A percentile compares a stretch with the other conserved stretches of the same genome.
Conservation (phyloP, 2,888 invertebrate genomes). For the Drosophila mulleri region DNA sequence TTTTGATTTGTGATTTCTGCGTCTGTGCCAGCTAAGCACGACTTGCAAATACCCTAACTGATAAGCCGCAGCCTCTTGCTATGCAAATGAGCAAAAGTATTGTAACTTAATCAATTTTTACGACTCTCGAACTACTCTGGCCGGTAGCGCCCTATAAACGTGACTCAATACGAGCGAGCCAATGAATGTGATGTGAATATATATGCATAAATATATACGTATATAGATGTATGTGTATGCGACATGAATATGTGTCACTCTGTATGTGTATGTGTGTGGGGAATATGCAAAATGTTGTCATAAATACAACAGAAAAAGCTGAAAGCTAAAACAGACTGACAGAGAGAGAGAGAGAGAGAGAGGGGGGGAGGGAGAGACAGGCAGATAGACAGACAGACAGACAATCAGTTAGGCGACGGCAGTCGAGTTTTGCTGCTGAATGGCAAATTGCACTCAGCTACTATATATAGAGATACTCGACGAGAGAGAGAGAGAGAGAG, state of each 20-base stretch:
- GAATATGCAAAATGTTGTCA: constrained; percentile 43
- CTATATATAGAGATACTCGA: background rate
- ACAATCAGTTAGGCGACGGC: constrained; percentile 23
- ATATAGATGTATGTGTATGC: too few species aligned
- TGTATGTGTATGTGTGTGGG: constrained; percentile 9
- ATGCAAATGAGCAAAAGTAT: constrained; percentile 1
- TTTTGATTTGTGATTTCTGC: constrained; percentile 4
- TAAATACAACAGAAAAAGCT: constrained; percentile 44
- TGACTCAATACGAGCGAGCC: constrained; percentile 11
- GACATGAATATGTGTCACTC: constrained; percentile 11
- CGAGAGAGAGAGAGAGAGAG: background rate
- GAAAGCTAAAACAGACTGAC: constrained; percentile 32
- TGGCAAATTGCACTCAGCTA: constrained; percentile 34
- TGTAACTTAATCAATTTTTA: background rate
- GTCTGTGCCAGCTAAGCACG: background rate
- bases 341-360: background rate
- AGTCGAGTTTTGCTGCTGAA: constrained; percentile 6
- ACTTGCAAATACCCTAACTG: background rate
- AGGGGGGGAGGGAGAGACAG: background rate
- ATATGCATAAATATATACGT: background rate
- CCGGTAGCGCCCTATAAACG: background rate
- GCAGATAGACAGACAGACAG: constrained; percentile 9
- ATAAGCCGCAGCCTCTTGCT: background rate
- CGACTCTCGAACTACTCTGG: background rate
- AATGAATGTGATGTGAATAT: constrained; percentile 4